A percentile compares a stretch with the other conserved stretches of the same genome.
phyloP scores from a whole-genome alignment of 2,797 vertebrate species.

The Numenius phaeopus region DNA sequence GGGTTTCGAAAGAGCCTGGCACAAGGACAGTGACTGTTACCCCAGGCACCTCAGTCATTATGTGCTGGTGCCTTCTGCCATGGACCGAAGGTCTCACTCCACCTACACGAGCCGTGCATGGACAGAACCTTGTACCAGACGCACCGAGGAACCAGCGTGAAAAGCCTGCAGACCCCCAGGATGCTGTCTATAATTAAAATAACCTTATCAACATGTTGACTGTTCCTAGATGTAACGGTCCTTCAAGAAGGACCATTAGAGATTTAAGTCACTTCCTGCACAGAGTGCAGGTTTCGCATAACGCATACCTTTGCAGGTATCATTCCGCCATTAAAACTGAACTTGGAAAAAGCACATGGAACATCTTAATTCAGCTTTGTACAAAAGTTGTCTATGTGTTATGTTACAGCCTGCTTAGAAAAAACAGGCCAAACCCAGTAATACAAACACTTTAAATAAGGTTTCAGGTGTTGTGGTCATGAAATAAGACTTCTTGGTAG shows the following conservation, averaged over 20 bases:
- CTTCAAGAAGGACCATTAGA: too few relatives aligned
- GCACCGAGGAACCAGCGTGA: accelerated
- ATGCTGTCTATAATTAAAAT: neutral
- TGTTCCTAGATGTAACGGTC: neutral
- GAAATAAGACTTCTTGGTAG: neutral
- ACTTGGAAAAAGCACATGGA: neutral
- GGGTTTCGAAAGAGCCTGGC: neutral
- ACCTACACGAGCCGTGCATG: accelerated
- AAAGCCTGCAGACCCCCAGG: neutral
- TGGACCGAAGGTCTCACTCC: accelerated
- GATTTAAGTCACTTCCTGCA: neutral
- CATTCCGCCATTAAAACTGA: neutral
- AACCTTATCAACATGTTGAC: neutral
- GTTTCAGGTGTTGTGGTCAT: neutral
- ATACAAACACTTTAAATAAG: neutral
- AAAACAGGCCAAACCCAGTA: neutral
- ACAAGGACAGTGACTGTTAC: neutral
- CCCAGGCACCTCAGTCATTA: neutral
- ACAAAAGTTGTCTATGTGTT: neutral
- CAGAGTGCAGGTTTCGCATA: neutral
- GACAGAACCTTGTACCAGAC: neutral
- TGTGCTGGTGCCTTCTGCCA: too few relatives aligned
- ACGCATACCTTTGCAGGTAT: neutral
- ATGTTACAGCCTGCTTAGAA: neutral
- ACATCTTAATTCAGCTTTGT: neutral